phyloP scores from a whole-genome alignment of 1,140 invertebrate species.

The Asbolus verrucosus region DNA sequence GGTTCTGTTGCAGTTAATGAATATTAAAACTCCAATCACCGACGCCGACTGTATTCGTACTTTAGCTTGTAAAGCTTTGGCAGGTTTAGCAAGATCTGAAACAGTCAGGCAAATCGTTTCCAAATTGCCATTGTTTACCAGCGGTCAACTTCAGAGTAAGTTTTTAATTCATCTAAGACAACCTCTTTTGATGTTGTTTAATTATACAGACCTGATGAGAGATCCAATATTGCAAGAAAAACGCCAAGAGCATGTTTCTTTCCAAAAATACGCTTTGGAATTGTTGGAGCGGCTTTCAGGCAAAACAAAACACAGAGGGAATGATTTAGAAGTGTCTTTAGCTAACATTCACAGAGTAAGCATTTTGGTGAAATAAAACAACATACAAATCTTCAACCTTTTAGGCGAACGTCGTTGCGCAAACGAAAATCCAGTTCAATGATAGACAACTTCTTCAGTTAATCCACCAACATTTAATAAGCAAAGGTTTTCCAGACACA shows the following conservation, averaged over 20 bases:
- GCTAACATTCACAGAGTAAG: constrained; percentile 84
- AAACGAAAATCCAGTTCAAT: constrained; percentile 94
- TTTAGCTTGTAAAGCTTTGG: constrained; percentile 90
- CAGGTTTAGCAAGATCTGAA: constrained; percentile 91
- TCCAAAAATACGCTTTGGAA: constrained; percentile 95
- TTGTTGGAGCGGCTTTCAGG: constrained; percentile 93
- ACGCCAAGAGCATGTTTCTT: constrained; percentile 92
- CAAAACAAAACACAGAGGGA: constrained; percentile 84
- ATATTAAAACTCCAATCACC: constrained; percentile 93
- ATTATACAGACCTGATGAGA: constrained; percentile 93
- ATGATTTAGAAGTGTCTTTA: constrained; percentile 84
- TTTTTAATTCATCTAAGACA: too few relatives aligned
- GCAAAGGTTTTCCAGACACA: constrained; percentile 79
- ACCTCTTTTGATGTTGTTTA: too few relatives aligned
- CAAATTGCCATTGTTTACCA: constrained; percentile 94
- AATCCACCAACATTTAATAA: constrained; percentile 88
- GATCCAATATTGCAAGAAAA: constrained; percentile 98
- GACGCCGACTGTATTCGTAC: constrained; percentile 95
- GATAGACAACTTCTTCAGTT: constrained; percentile 92
- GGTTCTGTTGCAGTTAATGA: constrained; percentile 87
- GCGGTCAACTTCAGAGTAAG: constrained; percentile 89
- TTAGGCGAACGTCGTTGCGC: constrained; percentile 93
- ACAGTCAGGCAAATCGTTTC: constrained; percentile 95
- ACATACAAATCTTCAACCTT: too few relatives aligned
- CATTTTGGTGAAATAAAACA: constrained; percentile 41